These are phyloP conservation scores for Meloidogyne hapla DNA, from an alignment of 1,140 invertebrate species.

Conservation along the genomic window DNA sequence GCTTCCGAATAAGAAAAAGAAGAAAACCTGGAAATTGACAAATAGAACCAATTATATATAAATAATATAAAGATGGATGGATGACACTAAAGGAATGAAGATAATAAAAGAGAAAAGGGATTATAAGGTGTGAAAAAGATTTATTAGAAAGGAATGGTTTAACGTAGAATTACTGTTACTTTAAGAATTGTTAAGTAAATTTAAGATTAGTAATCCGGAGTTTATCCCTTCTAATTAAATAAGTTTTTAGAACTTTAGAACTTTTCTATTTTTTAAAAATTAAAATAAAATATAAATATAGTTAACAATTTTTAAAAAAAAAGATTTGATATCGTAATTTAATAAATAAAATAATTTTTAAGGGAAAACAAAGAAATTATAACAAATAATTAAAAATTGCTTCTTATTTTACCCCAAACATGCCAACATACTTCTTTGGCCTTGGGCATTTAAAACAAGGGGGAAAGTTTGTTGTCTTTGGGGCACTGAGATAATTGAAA, in stretches of 20 bases:
- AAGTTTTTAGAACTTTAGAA: no score
- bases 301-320: no score
- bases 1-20: not conserved
- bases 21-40: slow-evolving; percentile 2
- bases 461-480: not conserved
- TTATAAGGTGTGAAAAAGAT: not conserved
- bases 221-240: no score
- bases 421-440: not conserved
- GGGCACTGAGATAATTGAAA: not conserved
- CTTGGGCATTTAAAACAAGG: not conserved
- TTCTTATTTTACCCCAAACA: not conserved
- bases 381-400: not conserved
- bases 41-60: slow-evolving; percentile 5
- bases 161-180: no score
- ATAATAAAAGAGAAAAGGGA: not conserved
- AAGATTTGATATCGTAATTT: no score
- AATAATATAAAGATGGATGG: not conserved
- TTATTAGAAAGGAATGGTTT: no score
- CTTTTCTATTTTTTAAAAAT: no score
- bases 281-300: no score
- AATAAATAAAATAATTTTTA: no score
- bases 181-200: no score
- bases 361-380: no score
- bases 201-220: no score
- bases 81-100: not conserved